phyloP scores from a whole-genome alignment of 2,888 invertebrate genomes.

The Sthenelais limicola region DNA sequence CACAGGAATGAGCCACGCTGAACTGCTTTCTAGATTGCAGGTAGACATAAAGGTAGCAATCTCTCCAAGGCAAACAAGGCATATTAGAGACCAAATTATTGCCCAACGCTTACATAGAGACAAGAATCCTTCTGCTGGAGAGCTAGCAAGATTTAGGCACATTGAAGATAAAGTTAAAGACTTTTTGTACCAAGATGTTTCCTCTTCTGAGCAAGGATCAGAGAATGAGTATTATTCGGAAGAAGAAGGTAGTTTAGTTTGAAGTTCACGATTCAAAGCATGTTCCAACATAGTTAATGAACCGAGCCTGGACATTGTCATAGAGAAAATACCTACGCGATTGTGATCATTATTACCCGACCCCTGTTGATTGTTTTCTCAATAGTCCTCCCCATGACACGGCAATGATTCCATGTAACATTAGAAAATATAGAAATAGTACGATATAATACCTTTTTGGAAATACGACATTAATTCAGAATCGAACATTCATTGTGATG shows the following conservation, averaged over 20 bases:
- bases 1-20: constrained; percentile 5
- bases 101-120: neutral
- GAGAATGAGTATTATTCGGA: constrained; percentile 11
- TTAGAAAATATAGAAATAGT: no score
- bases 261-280: no score
- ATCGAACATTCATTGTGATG: no score
- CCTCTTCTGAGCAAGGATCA: neutral
- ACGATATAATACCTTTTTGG: no score
- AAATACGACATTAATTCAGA: no score
- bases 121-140: constrained; percentile 2
- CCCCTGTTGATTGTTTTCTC: no score
- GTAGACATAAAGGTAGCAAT: constrained; percentile 18
- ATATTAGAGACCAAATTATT: constrained; percentile 9
- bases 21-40: neutral
- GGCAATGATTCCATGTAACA: no score
- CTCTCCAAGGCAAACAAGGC: neutral
- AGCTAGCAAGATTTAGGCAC: neutral
- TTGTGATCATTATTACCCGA: no score
- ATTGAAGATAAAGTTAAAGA: neutral
- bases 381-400: no score
- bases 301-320: no score
- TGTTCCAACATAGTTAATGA: no score
- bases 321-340: no score
- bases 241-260: constrained; percentile 15
- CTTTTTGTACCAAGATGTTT: constrained; percentile 1